Percentiles rank a stretch among this genome's conserved stretches.
Conservation (phyloP, 2,113 vertebrate genomes). For the Pygoscelis antarcticus region DNA sequence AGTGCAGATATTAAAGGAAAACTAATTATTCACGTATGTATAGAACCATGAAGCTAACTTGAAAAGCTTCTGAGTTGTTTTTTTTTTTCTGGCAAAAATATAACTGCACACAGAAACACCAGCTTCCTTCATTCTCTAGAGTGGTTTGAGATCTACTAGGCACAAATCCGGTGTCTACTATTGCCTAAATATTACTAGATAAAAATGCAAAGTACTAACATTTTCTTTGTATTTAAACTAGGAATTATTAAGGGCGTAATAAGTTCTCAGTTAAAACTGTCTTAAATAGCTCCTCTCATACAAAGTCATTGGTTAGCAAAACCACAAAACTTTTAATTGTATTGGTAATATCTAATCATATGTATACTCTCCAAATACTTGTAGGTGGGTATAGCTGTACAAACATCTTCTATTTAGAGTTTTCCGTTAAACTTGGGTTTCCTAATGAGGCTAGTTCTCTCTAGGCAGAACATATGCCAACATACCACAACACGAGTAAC, state of each 20-base stretch:
- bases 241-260: fast-evolving
- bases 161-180: background rate
- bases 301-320: background rate
- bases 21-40: background rate
- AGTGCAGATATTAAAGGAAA: background rate
- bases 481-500: background rate
- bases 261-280: background rate
- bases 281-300: background rate
- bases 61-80: background rate
- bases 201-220: background rate
- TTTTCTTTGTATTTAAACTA: background rate
- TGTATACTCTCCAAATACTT: background rate
- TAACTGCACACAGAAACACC: background rate
- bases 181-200: background rate
- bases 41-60: background rate
- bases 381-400: background rate
- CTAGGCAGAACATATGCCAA: background rate
- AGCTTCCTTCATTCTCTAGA: background rate
- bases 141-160: background rate
- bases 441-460: background rate
- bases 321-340: background rate
- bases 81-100: background rate
- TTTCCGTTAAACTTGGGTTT: background rate
- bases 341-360: background rate
- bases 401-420: background rate